Percentiles rank a stretch among this genome's conserved stretches.
phyloP scores from a whole-genome alignment of 2,888 invertebrate species.

The Vesta saturnalis region DNA sequence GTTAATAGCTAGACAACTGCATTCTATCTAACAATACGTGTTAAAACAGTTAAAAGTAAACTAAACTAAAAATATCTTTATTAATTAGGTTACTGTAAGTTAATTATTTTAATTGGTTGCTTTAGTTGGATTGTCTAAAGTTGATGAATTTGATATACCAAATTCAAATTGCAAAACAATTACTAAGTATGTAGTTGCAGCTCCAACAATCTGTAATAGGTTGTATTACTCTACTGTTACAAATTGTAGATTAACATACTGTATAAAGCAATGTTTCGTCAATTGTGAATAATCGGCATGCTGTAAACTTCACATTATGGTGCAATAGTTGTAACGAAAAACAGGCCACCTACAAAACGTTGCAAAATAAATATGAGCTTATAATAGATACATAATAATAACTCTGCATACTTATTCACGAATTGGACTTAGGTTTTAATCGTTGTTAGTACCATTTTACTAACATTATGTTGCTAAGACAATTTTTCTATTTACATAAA shows the following conservation, averaged over 20 bases:
- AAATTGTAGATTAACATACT: constrained; percentile 5
- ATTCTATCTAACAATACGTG: too few species aligned
- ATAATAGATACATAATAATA: too few species aligned
- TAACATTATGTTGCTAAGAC: too few species aligned
- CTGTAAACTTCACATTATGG: constrained; percentile 27
- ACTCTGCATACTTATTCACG: too few species aligned
- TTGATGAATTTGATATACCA: background rate
- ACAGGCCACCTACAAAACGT: constrained; percentile 15
- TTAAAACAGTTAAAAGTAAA: background rate
- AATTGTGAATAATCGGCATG: constrained; percentile 23
- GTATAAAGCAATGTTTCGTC: constrained; percentile 21
- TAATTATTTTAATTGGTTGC: background rate
- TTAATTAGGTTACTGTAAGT: background rate
- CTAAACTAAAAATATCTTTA: constrained; percentile 12
- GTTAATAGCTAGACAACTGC: too few species aligned
- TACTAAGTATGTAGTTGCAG: constrained; percentile 34
- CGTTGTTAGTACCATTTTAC: too few species aligned
- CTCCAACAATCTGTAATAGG: constrained; percentile 32
- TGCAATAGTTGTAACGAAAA: constrained; percentile 23
- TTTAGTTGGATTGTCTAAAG: background rate
- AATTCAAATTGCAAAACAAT: constrained; percentile 38
- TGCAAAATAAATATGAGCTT: background rate
- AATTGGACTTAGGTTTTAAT: too few species aligned
- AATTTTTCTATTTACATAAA: background rate
- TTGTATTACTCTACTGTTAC: background rate